These are phyloP conservation scores for Lamellibrachia columna DNA, from an alignment of 2,888 invertebrate genomes.

Conservation along the genomic window DNA sequence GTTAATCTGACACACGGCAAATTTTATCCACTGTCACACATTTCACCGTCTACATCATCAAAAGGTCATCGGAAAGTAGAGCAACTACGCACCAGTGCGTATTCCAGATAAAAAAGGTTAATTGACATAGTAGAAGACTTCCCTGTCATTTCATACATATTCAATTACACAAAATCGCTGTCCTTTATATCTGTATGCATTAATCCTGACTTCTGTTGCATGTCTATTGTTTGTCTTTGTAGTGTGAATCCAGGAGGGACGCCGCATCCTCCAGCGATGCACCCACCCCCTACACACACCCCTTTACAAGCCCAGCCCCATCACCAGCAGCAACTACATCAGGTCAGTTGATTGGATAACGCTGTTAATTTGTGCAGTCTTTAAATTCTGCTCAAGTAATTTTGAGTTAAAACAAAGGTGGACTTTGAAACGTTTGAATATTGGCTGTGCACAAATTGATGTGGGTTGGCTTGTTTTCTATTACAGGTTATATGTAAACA, in stretches of 20 bases:
- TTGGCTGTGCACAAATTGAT: neutral
- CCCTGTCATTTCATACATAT: no score
- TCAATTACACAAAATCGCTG: no score
- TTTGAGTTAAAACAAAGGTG: neutral
- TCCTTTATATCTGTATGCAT: no score
- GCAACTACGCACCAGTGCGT: no score
- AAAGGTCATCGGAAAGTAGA: no score
- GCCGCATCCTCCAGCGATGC: conserved; percentile 20
- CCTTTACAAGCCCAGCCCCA: conserved; percentile 25
- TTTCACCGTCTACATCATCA: no score
- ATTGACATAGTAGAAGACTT: no score
- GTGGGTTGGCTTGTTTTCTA: neutral
- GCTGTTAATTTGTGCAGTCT: neutral
- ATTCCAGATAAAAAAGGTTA: no score
- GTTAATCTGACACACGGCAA: no score
- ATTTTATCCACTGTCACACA: no score
- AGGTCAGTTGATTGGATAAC: neutral
- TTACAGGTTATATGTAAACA: neutral
- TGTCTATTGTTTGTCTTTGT: neutral
- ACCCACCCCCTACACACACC: conserved; percentile 22
- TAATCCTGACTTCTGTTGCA: neutral
- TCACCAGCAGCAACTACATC: conserved; percentile 22
- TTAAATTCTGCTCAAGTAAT: no score
- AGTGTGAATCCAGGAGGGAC: conserved; percentile 16
- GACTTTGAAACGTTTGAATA: neutral